Percentiles rank a stretch among this genome's conserved stretches.
These are phyloP conservation scores for Melikaiella ostensackeni DNA, from an alignment of 2,888 invertebrate species.

Conservation along the genomic window DNA sequence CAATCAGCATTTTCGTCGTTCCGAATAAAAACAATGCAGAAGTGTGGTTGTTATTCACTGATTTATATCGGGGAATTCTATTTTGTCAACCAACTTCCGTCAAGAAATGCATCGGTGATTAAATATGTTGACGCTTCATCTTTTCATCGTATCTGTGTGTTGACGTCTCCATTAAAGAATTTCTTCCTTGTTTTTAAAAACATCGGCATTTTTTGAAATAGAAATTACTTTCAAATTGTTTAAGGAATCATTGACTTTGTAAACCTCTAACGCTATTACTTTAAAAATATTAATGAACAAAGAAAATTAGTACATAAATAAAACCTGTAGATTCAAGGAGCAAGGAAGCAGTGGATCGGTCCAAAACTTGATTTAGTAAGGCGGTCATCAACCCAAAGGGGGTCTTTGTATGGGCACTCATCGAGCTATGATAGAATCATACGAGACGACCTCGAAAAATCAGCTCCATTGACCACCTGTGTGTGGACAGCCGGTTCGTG, in stretches of 20 bases:
- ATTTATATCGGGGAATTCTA: neutral
- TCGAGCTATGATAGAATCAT: slow-evolving; percentile 7
- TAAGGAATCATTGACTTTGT: neutral
- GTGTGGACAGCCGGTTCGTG: neutral
- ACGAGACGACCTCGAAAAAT: slow-evolving; percentile 7
- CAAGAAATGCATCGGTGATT: neutral
- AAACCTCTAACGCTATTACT: neutral
- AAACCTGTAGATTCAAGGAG: no score
- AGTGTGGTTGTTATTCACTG: neutral
- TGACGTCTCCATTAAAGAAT: neutral
- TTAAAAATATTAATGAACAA: neutral
- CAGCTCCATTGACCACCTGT: slow-evolving; percentile 1
- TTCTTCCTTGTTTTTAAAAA: neutral
- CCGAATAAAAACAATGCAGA: neutral
- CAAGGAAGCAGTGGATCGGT: neutral
- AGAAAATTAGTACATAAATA: neutral
- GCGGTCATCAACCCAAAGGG: neutral
- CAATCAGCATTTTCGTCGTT: neutral
- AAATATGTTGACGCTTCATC: neutral
- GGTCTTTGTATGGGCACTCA: neutral
- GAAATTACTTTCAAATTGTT: neutral
- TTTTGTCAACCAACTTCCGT: neutral
- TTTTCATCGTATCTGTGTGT: neutral
- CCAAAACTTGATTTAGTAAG: slow-evolving; percentile 1
- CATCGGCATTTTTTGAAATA: neutral